phyloP scores from a whole-genome alignment of 2,113 vertebrate genomes.

The Proteles cristata region DNA sequence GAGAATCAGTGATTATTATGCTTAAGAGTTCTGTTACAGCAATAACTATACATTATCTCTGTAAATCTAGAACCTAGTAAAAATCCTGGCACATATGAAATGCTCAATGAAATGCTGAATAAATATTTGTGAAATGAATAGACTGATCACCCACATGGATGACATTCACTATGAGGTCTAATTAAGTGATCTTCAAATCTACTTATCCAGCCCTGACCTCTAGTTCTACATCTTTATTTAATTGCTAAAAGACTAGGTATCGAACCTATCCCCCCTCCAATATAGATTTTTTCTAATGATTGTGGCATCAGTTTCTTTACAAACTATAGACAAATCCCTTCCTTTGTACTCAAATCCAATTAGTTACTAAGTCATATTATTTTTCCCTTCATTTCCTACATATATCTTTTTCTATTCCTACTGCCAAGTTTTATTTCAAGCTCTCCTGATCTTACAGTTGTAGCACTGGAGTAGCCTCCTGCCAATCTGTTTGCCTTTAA shows the following conservation, averaged over 20 bases:
- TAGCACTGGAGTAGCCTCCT: not conserved
- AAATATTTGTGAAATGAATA: not conserved
- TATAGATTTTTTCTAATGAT: not conserved
- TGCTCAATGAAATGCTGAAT: not conserved
- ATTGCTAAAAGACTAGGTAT: not conserved
- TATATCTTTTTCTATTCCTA: not conserved
- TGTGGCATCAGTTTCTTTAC: not conserved
- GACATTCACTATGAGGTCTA: not conserved
- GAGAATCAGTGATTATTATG: not conserved
- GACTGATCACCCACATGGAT: not conserved
- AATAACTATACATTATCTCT: not conserved
- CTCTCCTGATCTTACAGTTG: not conserved
- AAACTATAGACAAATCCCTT: not conserved
- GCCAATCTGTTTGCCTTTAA: not conserved
- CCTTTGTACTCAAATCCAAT: not conserved
- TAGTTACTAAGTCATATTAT: constrained; percentile 8
- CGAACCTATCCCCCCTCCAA: not conserved
- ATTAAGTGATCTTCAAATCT: not conserved
- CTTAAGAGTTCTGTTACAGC: not conserved
- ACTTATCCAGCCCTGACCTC: not conserved
- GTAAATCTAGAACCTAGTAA: not conserved
- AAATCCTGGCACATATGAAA: not conserved
- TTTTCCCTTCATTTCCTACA: not conserved
- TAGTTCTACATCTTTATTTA: not conserved
- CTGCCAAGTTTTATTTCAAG: not conserved